Percentiles rank a stretch among this genome's conserved stretches.
Evolutionary conservation across 2,797 vertebrate genomes (phyloP).

Genomic region (Lates japonicus): DNA sequence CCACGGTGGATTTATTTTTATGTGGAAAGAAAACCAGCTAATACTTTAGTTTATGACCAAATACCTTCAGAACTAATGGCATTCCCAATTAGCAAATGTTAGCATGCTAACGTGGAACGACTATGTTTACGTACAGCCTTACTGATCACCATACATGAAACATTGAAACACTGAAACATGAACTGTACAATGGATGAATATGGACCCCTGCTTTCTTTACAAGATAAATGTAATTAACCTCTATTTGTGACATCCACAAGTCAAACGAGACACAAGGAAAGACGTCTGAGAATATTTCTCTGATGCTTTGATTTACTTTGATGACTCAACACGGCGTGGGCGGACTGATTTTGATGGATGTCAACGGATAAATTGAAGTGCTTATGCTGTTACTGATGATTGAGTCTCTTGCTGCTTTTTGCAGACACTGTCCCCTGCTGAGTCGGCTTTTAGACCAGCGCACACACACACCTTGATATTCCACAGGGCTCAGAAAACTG

Average conservation of each 20-base stretch:
- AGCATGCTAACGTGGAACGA: no score
- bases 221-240: slow-evolving; percentile 34
- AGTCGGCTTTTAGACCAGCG: slow-evolving; percentile 54
- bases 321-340: slow-evolving; percentile 43
- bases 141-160: no score
- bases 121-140: no score
- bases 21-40: neutral
- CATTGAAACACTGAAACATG: no score
- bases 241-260: slow-evolving; percentile 16
- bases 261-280: slow-evolving; percentile 24
- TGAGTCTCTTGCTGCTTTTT: slow-evolving; percentile 63
- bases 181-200: neutral
- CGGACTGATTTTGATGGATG: slow-evolving; percentile 64
- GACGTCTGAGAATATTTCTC: slow-evolving; percentile 14
- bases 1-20: neutral
- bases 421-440: slow-evolving; percentile 63
- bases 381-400: slow-evolving; percentile 64
- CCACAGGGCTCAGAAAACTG: slow-evolving; percentile 64
- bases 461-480: slow-evolving; percentile 65
- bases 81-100: no score
- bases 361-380: slow-evolving; percentile 64
- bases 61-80: no score
- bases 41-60: no score
- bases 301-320: slow-evolving; percentile 49
- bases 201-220: neutral